Conservation (phyloP, 2,797 vertebrate genomes). For the Hipposideros larvatus region DNA sequence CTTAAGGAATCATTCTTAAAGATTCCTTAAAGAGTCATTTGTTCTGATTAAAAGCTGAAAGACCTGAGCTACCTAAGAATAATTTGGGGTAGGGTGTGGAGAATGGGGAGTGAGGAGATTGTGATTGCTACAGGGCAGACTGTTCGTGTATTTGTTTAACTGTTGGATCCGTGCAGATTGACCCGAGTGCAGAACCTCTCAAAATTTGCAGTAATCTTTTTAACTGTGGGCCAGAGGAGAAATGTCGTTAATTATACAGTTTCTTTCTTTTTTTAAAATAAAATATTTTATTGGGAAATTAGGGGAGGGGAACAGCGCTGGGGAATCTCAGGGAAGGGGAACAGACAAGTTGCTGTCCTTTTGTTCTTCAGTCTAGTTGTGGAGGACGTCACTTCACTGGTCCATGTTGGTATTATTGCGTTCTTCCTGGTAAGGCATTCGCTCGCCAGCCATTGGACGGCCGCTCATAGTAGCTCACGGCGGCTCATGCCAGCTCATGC, state of each 20-base stretch:
- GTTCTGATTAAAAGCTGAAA: conserved; percentile 24
- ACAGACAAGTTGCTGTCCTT: no score
- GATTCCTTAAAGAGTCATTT: conserved; percentile 26
- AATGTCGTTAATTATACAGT: not conserved
- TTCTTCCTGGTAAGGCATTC: no score
- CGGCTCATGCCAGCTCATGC: no score
- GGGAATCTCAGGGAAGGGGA: no score
- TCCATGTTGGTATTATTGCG: no score
- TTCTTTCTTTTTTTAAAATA: not conserved
- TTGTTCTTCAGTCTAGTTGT: no score
- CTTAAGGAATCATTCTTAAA: not conserved
- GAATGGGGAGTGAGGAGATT: not conserved
- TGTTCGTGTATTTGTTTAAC: not conserved
- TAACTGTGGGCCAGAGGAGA: not conserved
- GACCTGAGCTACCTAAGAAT: not conserved
- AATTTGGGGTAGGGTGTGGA: not conserved
- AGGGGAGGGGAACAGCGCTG: no score
- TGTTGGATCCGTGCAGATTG: not conserved
- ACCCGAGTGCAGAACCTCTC: not conserved
- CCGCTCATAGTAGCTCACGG: no score
- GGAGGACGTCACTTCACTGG: no score
- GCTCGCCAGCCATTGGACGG: no score
- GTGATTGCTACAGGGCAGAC: not conserved
- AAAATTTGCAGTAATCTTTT: not conserved
- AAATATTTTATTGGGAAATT: no score